Evolutionary conservation across 2,797 vertebrate species (phyloP).

Genomic region (Tolypeutes matacus): DNA sequence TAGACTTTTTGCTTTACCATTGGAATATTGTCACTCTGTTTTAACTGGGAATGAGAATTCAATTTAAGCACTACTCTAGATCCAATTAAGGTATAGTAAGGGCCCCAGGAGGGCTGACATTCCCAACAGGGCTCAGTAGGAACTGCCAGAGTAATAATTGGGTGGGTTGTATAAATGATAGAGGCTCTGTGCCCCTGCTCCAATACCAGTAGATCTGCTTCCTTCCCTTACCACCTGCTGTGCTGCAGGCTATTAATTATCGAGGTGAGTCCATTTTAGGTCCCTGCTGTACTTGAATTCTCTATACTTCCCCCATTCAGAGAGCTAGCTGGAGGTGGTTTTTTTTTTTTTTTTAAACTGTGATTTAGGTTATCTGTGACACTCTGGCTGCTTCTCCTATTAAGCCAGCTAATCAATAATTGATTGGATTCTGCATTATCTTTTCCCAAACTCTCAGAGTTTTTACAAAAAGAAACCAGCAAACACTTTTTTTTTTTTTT

Average conservation of each 20-base stretch:
- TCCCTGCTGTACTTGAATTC: background rate
- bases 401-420: background rate
- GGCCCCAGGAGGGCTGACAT: background rate
- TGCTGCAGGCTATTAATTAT: background rate
- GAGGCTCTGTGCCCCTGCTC: background rate
- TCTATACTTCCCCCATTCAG: background rate
- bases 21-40: slow-evolving; percentile 11
- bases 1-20: slow-evolving; percentile 7
- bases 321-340: background rate
- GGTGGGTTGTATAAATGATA: background rate
- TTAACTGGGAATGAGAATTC: slow-evolving; percentile 9
- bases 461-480: slow-evolving; percentile 51
- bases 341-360: background rate
- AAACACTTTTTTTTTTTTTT: background rate
- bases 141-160: background rate
- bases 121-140: background rate
- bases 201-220: background rate
- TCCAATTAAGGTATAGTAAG: background rate
- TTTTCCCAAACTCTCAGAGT: background rate
- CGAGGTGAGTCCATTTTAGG: background rate
- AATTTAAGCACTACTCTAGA: background rate
- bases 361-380: slow-evolving; percentile 26
- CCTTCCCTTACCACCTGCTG: background rate
- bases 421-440: slow-evolving; percentile 32
- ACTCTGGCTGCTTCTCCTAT: slow-evolving; percentile 42